Conservation (phyloP, 2,888 invertebrate genomes). For the Zeuzera pyrina region DNA sequence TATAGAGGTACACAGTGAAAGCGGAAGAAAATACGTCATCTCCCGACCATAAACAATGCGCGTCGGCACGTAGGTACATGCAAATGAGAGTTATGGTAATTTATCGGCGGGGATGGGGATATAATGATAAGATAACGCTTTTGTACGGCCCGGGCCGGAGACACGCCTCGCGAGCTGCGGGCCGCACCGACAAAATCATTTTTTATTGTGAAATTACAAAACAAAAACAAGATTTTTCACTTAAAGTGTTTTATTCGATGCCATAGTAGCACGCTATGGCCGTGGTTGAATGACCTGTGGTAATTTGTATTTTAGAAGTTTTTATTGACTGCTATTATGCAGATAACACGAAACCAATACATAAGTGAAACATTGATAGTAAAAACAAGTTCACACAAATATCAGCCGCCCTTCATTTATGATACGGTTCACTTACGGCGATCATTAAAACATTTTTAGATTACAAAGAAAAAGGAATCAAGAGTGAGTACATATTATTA, state of each 20-base stretch:
- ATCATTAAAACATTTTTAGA: no score
- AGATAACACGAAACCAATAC: no score
- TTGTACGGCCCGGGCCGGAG: slow-evolving; percentile 46
- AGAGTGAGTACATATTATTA: no score
- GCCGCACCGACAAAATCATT: slow-evolving; percentile 19
- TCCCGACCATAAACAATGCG: slow-evolving; percentile 60
- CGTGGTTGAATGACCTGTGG: slow-evolving; percentile 22
- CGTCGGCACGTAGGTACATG: slow-evolving; percentile 53
- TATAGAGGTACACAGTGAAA: slow-evolving; percentile 20
- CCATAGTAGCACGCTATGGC: slow-evolving; percentile 15
- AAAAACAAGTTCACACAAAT: no score
- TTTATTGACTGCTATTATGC: no score
- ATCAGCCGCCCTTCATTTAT: no score
- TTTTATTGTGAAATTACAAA: slow-evolving; percentile 39
- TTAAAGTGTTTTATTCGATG: slow-evolving; percentile 30
- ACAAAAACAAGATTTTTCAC: slow-evolving; percentile 43
- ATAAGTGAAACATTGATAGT: no score
- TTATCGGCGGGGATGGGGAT: slow-evolving; percentile 54
- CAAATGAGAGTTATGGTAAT: slow-evolving; percentile 68
- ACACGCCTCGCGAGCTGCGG: slow-evolving; percentile 35
- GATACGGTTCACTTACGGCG: no score
- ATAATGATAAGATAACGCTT: slow-evolving; percentile 65
- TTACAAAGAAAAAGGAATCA: no score
- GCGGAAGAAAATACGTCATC: slow-evolving; percentile 70
- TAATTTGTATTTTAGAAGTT: slow-evolving; percentile 23